Conservation (phyloP, 2,888 invertebrate species). For the Candidula unifasciata region DNA sequence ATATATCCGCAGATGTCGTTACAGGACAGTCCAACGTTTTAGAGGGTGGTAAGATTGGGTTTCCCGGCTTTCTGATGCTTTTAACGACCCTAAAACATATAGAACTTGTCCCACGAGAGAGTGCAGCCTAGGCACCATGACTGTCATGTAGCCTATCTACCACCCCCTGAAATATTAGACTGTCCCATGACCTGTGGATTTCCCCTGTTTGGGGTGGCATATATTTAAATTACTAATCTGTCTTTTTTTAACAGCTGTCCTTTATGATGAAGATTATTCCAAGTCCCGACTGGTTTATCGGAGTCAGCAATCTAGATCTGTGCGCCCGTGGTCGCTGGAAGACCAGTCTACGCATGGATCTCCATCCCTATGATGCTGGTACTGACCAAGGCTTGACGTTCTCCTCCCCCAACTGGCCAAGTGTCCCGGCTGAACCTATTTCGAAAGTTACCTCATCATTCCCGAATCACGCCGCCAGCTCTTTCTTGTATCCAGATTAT, state of each 20-base stretch:
- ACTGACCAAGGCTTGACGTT: slow-evolving; percentile 97
- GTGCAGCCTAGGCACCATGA: too few relatives aligned
- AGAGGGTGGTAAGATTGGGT: too few relatives aligned
- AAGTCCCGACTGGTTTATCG: slow-evolving; percentile 95
- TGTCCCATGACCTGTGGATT: too few relatives aligned
- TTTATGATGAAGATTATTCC: slow-evolving; percentile 93
- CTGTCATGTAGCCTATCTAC: too few relatives aligned
- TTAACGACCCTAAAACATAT: too few relatives aligned
- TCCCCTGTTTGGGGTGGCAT: too few relatives aligned
- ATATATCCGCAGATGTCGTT: too few relatives aligned
- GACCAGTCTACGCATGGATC: slow-evolving; percentile 92
- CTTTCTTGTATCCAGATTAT: slow-evolving; percentile 94
- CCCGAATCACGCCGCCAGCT: slow-evolving; percentile 95
- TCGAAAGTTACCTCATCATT: slow-evolving; percentile 92
- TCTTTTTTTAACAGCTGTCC: slow-evolving; percentile 84
- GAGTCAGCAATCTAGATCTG: slow-evolving; percentile 92
- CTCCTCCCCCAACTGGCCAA: slow-evolving; percentile 97
- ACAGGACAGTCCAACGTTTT: too few relatives aligned
- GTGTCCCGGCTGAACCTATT: slow-evolving; percentile 91
- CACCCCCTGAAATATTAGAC: too few relatives aligned
- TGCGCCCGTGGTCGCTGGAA: slow-evolving; percentile 95
- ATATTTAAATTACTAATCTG: too few relatives aligned
- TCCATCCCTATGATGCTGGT: slow-evolving; percentile 94
- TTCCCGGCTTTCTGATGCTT: too few relatives aligned
- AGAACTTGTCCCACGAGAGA: too few relatives aligned